Evolutionary conservation across 2,797 vertebrate species (phyloP).

Genomic region (Malurus splendens): DNA sequence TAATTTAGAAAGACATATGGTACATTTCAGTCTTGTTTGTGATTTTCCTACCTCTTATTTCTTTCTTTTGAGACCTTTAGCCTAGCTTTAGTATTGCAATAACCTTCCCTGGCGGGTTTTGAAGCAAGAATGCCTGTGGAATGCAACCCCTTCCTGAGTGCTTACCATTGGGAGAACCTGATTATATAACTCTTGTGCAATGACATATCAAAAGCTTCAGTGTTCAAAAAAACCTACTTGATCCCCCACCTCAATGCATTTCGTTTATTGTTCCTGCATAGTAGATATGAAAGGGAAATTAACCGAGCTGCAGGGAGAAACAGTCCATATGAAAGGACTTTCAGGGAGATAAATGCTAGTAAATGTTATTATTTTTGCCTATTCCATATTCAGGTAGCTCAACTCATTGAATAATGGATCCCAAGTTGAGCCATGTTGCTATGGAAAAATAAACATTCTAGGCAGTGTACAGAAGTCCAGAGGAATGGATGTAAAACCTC

Average conservation of each 20-base stretch:
- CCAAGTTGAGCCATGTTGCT: not conserved
- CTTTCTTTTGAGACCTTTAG: not conserved
- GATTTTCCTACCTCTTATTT: not conserved
- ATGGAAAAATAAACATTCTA: not conserved
- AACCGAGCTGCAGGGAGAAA: not conserved
- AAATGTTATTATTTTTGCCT: not conserved
- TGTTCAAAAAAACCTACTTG: not conserved
- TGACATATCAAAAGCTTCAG: not conserved
- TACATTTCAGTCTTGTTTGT: conserved; percentile 2
- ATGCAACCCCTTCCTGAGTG: not conserved
- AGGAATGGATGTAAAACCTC: not conserved
- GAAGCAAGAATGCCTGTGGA: not conserved
- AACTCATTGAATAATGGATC: not conserved
- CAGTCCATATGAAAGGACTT: not conserved
- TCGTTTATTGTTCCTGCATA: not conserved
- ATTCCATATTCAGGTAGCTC: not conserved
- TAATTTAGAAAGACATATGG: conserved; percentile 3
- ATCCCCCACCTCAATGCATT: not conserved
- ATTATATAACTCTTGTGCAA: not conserved
- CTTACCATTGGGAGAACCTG: not conserved
- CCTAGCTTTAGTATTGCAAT: not conserved
- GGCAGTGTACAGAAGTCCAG: not conserved
- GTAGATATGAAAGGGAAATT: not conserved
- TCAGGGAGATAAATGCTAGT: not conserved
- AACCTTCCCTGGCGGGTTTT: not conserved